Percentiles rank a stretch among this genome's conserved stretches.
Conservation (phyloP, 2,797 vertebrate genomes). For the Crax fasciolata region DNA sequence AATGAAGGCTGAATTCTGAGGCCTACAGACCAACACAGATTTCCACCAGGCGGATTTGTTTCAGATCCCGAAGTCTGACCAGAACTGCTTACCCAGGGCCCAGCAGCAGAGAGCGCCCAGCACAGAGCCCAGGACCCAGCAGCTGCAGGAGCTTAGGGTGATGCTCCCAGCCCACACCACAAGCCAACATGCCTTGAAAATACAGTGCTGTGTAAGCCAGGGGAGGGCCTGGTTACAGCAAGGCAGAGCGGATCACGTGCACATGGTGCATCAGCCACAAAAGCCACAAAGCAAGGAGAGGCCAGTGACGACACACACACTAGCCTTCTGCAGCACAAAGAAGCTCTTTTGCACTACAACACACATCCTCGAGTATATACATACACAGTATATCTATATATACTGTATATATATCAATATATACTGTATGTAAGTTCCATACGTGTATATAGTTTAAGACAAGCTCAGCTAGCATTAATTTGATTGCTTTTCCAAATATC, state of each 20-base stretch:
- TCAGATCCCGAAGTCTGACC: conserved; percentile 7
- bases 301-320: background rate
- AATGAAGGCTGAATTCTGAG: conserved; percentile 50
- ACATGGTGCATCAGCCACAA: background rate
- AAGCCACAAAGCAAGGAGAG: background rate
- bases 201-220: background rate
- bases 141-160: background rate
- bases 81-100: background rate
- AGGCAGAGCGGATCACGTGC: background rate
- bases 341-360: background rate
- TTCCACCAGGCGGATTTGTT: conserved; percentile 29
- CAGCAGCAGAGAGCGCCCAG: background rate
- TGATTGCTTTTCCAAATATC: background rate
- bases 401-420: rapidly evolving
- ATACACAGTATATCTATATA: background rate
- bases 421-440: too few species aligned
- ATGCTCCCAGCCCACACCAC: background rate
- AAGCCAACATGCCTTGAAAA: conserved; percentile 21
- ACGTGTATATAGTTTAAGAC: background rate
- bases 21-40: background rate
- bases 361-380: background rate
- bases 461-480: background rate
- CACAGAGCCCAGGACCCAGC: rapidly evolving
- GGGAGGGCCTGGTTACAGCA: conserved; percentile 15
- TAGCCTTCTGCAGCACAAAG: background rate